These are phyloP conservation scores for Papilio helenus DNA, from an alignment of 1,140 invertebrate genomes.

Conservation along the genomic window DNA sequence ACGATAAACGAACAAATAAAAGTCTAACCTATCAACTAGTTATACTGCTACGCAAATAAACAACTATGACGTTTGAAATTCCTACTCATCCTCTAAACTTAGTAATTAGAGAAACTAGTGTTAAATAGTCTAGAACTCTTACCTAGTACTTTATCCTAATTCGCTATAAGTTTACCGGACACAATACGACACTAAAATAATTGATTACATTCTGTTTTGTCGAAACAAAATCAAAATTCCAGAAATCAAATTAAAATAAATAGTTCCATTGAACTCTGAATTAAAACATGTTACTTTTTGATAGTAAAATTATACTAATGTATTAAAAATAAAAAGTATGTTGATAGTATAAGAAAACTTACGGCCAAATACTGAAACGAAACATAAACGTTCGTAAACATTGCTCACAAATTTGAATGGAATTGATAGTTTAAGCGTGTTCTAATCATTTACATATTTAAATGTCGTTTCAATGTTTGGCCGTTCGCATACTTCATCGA, in stretches of 20 bases:
- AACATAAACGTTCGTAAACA: too few relatives aligned
- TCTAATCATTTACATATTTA: too few relatives aligned
- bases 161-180: constrained; percentile 62
- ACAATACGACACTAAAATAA: constrained; percentile 46
- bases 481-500: too few relatives aligned
- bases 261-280: too few relatives aligned
- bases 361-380: too few relatives aligned
- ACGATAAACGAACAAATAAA: constrained; percentile 59
- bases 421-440: too few relatives aligned
- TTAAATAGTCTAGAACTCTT: constrained; percentile 64
- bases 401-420: too few relatives aligned
- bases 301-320: neutral
- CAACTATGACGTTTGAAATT: constrained; percentile 65
- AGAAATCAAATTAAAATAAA: neutral
- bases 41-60: constrained; percentile 70
- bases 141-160: constrained; percentile 63
- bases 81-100: constrained; percentile 82
- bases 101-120: constrained; percentile 73
- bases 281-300: too few relatives aligned
- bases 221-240: neutral
- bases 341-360: too few relatives aligned
- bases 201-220: neutral
- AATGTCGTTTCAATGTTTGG: too few relatives aligned
- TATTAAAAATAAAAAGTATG: neutral
- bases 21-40: constrained; percentile 72